Evolutionary conservation across 2,113 vertebrate genomes (phyloP).

Genomic region (Erpornis zantholeuca): DNA sequence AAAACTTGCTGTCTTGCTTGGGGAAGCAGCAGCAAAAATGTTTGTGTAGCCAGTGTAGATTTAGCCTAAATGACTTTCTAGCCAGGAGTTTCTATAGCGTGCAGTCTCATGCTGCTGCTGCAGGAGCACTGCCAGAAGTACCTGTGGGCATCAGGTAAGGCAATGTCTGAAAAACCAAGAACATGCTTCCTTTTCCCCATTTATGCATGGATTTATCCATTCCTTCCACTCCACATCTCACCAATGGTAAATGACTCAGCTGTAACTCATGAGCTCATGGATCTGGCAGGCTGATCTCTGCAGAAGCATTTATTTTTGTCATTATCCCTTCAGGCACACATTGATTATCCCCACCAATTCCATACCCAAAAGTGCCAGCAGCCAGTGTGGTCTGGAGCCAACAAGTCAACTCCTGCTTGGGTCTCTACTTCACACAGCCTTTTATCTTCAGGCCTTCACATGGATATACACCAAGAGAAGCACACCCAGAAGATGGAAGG

Average conservation of each 20-base stretch:
- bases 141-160: neutral
- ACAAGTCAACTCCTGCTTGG: neutral
- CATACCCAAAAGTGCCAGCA: neutral
- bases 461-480: neutral
- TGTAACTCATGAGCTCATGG: accelerated
- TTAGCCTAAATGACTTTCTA: neutral
- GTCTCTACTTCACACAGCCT: neutral
- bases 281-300: neutral
- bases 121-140: neutral
- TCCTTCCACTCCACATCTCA: neutral
- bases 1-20: neutral
- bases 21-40: neutral
- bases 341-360: neutral
- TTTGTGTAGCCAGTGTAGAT: neutral
- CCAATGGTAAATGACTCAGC: accelerated
- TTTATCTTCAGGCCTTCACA: neutral
- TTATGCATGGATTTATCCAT: neutral
- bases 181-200: neutral
- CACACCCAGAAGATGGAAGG: neutral
- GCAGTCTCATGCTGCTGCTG: neutral
- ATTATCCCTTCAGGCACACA: neutral
- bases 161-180: neutral
- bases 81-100: accelerated
- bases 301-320: neutral
- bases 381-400: neutral